Percentiles rank a stretch among this genome's conserved stretches.
phyloP scores from a whole-genome alignment of 2,797 vertebrate species.

The Sebastes steindachneri region DNA sequence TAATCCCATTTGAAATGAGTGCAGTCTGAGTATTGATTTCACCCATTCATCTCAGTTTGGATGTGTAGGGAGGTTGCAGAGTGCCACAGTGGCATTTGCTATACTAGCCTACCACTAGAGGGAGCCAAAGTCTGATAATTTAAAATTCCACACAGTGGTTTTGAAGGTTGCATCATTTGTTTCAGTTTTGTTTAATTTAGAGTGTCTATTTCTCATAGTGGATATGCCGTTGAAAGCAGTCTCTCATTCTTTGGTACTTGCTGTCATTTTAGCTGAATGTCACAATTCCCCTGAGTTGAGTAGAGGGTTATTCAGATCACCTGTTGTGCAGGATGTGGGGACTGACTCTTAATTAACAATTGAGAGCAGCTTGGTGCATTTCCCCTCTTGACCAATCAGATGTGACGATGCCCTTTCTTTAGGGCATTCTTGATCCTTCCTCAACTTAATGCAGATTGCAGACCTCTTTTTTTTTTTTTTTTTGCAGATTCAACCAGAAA shows the following conservation, averaged over 20 bases:
- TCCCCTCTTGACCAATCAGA: not conserved
- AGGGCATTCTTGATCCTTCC: not conserved
- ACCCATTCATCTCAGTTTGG: not conserved
- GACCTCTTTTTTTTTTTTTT: not conserved
- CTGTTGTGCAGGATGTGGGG: not conserved
- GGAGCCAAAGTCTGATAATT: not conserved
- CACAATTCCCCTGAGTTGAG: not conserved
- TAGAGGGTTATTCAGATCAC: not conserved
- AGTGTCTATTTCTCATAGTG: not conserved
- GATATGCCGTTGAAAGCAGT: not conserved
- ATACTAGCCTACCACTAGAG: not conserved
- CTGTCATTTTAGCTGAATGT: not conserved
- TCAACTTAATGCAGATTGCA: not conserved
- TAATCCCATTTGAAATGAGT: not conserved
- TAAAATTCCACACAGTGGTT: not conserved
- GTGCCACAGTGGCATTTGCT: not conserved
- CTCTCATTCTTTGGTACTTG: not conserved
- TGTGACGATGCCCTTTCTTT: not conserved
- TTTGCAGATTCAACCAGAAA: not conserved
- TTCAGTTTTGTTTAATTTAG: not conserved
- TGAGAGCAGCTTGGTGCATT: not conserved
- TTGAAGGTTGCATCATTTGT: not conserved
- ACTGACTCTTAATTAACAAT: not conserved
- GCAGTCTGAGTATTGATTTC: not conserved
- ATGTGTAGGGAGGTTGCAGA: not conserved